Evolutionary conservation across 2,113 vertebrate species (phyloP), one percentile per base, ranked within the genome.

Genomic region (Psilopogon haemacephalus): DNA sequence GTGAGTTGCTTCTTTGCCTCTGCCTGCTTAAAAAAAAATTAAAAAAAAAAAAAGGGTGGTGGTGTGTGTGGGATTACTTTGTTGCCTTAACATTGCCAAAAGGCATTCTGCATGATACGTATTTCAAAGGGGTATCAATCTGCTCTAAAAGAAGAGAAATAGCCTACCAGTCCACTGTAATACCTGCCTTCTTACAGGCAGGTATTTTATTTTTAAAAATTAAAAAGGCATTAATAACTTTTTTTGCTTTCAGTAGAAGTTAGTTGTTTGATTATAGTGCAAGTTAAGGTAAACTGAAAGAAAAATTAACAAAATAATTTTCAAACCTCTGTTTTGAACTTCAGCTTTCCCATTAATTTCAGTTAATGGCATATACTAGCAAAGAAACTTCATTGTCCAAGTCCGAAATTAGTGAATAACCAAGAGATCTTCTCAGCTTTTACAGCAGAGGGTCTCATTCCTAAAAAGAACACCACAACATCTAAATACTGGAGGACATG

Each of bases 91-190:
- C 28, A 16, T 86, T 71, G 37, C 16, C 46, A n/a, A 44, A 77
- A 81, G 16, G 33, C 21, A 33, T 81, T 70, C 83, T 54, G 23
- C 6, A 12, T 30, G 4, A 64, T 33, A 35, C 0, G 0, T 21
- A 50, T 58, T 84, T 81, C 3, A 28, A 55, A 15, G 5, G 10
- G 72, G 6, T 46, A 68, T 27, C 54, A 83, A 56, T 42, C 50
- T 9, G 55, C 27, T 1, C 8, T 5, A 23, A 54, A 65, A 62
- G 33, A 80, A n/a, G 2, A 50, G 40, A 84, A 65, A 46, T 7
- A 65, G 32, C 8, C 3, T 76, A 38, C 28, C 1, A 0, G 9
- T 16, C 85, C 24, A 21, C 18, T 58, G 67, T 56, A 71, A 55
- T 33, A 55, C 6, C 11, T 46, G 7, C 10, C 48, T 32, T 68